Percentiles rank a stretch among this genome's conserved stretches.
These are phyloP conservation scores for Oreochromis tanganicae DNA, from an alignment of 2,113 vertebrate species.

Conservation along the genomic window DNA sequence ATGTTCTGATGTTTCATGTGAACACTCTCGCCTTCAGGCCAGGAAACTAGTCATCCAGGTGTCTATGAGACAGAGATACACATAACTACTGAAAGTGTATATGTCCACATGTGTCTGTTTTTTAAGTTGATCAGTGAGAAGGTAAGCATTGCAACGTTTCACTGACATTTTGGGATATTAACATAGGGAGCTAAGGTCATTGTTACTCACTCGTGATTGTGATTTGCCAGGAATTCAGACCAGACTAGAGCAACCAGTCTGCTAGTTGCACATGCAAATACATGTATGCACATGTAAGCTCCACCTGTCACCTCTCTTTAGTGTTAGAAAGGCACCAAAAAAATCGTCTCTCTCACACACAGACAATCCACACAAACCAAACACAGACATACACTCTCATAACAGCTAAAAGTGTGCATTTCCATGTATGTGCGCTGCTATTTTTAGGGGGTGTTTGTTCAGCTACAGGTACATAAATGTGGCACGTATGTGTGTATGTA, in stretches of 20 bases:
- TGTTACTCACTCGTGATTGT: background rate
- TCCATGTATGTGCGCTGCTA: background rate
- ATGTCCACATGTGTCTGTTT: background rate
- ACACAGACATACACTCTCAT: background rate
- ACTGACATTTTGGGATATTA: background rate
- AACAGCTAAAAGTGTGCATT: background rate
- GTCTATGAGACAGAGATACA: background rate
- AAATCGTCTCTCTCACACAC: background rate
- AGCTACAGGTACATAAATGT: background rate
- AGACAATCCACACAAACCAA: background rate
- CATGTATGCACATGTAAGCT: background rate
- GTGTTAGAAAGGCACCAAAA: background rate
- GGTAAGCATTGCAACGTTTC: background rate
- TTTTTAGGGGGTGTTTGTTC: background rate
- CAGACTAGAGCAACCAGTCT: background rate
- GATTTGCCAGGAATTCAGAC: background rate
- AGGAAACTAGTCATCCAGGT: conserved; percentile 8
- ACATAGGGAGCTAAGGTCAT: background rate
- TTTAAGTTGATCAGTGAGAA: background rate
- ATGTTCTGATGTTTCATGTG: conserved; percentile 30
- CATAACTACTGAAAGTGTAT: background rate
- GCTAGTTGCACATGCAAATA: background rate
- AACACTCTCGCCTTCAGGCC: conserved; percentile 2
- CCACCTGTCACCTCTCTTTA: background rate
- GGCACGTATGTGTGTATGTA: background rate